These are phyloP conservation scores for Lethrus apterus DNA, from an alignment of 1,140 invertebrate genomes.

Conservation along the genomic window DNA sequence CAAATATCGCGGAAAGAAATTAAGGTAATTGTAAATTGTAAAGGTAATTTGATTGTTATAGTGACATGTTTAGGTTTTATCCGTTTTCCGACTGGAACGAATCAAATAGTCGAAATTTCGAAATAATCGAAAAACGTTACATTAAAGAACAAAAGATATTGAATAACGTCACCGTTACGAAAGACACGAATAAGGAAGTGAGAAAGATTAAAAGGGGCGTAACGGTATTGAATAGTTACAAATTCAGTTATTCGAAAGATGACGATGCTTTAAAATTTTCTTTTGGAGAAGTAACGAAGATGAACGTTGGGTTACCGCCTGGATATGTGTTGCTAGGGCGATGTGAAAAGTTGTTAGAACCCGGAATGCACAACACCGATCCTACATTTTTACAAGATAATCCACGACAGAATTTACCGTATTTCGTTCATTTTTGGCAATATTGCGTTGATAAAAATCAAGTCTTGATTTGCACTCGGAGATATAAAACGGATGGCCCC, in stretches of 20 bases:
- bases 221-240: background rate
- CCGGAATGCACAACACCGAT: conserved; percentile 2
- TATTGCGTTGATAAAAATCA: conserved; percentile 5
- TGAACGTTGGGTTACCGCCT: background rate
- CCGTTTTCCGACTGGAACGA: conserved; percentile 1
- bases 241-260: background rate
- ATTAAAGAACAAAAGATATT: background rate
- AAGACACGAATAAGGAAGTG: conserved; percentile 2
- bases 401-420: background rate
- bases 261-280: background rate
- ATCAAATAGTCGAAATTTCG: too few species aligned
- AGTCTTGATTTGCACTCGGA: conserved; percentile 1
- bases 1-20: conserved; percentile 7
- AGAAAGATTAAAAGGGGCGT: background rate
- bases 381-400: conserved; percentile 2
- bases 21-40: background rate
- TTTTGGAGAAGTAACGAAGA: background rate
- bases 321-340: background rate
- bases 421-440: conserved; percentile 8
- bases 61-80: conserved; percentile 1
- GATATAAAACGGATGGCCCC: conserved; percentile 2
- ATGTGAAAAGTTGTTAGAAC: background rate
- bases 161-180: conserved; percentile 4
- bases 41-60: conserved; percentile 5
- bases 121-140: conserved; percentile 8